Evolutionary conservation across 1,140 invertebrate species (phyloP), one percentile per base, ranked within the genome.

Genomic region (Bombus fervidus): DNA sequence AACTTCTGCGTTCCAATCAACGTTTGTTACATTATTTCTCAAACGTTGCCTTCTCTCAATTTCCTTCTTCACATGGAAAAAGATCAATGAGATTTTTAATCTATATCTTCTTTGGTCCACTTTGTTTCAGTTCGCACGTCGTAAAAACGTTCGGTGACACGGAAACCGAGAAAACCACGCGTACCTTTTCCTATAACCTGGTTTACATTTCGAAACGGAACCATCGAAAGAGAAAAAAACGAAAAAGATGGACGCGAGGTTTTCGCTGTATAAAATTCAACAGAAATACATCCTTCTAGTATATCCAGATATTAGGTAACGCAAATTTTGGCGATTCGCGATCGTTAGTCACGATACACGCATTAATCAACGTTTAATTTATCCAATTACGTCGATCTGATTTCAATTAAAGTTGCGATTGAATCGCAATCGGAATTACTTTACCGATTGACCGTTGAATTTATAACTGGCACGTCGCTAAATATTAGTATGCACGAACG

Each of bases 351-450:
- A 31, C 43, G 62, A 72, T 43, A 80, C 10, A 43, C 31, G 6
- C 68, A 85, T 73, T 85, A 72, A 80, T 85, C 68, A 85, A 39
- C 57, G 68, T 80, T 85, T 85, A 85, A 85, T 85, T 85, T 85
- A 78, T 80, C 57, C 77, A 72, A 80, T 72, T 62, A 59, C 53
- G 53, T 59, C 68, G 68, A 80, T 68, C 71, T 62, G 77, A 69
- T 73, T 85, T 81, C 83, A 85, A 85, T 85, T 85, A 81, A 85
- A 74, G 79, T 81, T 75, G 43, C 59, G 59, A 85, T 81, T 75
- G 57, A 81, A 85, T 85, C 83, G 76, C 53, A 25, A 25, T 39
- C 53, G 66, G 68, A 71, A 85, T 85, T 72, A 85, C 53, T 85
- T 85, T 39, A 37, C 39, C 68, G 68, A 72, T 72, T 28, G 68